Evolutionary conservation across 2,888 invertebrate genomes (phyloP).

Genomic region (Aphidoletes aphidimyza): DNA sequence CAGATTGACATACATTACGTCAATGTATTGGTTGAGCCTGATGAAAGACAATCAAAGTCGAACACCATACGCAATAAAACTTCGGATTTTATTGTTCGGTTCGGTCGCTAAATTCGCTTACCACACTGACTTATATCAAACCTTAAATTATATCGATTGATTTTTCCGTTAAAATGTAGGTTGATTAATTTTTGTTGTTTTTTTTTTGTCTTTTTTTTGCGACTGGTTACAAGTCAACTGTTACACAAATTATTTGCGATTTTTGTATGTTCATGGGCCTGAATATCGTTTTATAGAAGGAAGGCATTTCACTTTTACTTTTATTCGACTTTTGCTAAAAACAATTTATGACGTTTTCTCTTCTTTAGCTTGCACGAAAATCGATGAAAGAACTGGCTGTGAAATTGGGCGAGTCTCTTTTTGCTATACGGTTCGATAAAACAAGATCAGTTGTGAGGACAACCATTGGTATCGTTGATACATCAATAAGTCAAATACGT

Average conservation of each 20-base stretch:
- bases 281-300: too few relatives aligned
- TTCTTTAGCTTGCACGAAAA: too few relatives aligned
- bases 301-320: too few relatives aligned
- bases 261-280: too few relatives aligned
- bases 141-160: constrained; percentile 25
- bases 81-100: constrained; percentile 13
- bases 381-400: background rate
- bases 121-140: background rate
- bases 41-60: background rate
- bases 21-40: constrained; percentile 12
- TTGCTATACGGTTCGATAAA: too few relatives aligned
- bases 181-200: background rate
- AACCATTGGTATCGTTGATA: background rate
- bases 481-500: constrained; percentile 51
- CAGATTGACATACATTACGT: background rate
- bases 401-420: too few relatives aligned
- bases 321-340: too few relatives aligned
- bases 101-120: background rate
- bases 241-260: too few relatives aligned
- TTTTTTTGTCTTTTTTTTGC: background rate
- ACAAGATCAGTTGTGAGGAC: constrained; percentile 32
- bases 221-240: too few relatives aligned
- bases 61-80: constrained; percentile 1
- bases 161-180: background rate
- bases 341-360: too few relatives aligned